Conservation (phyloP, 2,797 vertebrate genomes). For the Anomalospiza imberbis region DNA sequence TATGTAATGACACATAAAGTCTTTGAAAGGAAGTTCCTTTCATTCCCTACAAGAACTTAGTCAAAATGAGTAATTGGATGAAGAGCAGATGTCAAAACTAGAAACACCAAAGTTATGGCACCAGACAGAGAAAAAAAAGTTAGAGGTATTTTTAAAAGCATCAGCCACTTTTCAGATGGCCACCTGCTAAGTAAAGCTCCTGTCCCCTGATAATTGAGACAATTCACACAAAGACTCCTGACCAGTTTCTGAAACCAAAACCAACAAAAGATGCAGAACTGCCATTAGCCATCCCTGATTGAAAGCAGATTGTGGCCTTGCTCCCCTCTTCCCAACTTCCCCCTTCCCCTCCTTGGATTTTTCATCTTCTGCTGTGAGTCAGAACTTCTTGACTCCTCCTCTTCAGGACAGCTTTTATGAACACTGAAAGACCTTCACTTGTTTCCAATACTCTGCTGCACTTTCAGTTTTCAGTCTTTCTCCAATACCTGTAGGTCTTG, state of each 20-base stretch:
- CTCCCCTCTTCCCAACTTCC: not conserved
- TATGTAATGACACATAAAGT: not conserved
- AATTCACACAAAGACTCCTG: not conserved
- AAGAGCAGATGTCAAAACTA: slow-evolving; percentile 23
- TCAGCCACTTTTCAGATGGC: not conserved
- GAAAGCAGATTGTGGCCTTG: not conserved
- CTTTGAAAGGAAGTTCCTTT: not conserved
- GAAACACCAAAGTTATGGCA: not conserved
- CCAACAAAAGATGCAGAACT: not conserved
- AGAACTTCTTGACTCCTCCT: not conserved
- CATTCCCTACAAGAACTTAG: not conserved
- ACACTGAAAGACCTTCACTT: not conserved
- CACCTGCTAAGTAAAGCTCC: slow-evolving; percentile 20
- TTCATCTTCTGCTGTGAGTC: not conserved
- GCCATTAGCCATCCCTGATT: not conserved
- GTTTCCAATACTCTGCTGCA: not conserved
- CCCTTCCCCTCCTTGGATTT: not conserved
- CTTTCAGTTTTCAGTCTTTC: not conserved
- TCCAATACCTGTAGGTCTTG: accelerated
- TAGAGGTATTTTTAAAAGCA: not conserved
- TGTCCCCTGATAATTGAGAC: not conserved
- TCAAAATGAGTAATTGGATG: slow-evolving; percentile 24
- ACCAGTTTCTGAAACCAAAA: not conserved
- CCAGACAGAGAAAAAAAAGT: not conserved
- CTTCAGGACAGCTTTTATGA: not conserved